Evolutionary conservation across 1,140 invertebrate genomes (phyloP).

Genomic region (Belonocnema kinseyi): DNA sequence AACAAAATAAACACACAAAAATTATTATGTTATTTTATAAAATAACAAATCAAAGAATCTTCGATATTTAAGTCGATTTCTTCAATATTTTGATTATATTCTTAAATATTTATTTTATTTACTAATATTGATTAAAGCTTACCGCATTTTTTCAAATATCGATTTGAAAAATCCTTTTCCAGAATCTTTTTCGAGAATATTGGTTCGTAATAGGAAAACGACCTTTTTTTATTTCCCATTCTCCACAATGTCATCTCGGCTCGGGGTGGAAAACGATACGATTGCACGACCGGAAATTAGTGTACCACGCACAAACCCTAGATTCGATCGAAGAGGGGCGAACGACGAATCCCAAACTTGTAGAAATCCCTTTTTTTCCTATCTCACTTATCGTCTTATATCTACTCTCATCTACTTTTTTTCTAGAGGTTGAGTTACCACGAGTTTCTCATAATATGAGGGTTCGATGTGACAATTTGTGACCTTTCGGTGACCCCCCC

Average conservation of each 20-base stretch:
- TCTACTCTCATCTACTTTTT: neutral
- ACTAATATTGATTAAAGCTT: too few relatives aligned
- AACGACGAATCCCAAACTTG: neutral
- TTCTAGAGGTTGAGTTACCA: neutral
- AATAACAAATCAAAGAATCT: too few relatives aligned
- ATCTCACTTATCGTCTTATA: conserved; percentile 12
- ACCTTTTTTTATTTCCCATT: neutral
- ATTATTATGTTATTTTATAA: too few relatives aligned
- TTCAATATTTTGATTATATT: too few relatives aligned
- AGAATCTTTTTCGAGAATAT: neutral
- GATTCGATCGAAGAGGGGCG: neutral
- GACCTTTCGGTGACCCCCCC: too few relatives aligned
- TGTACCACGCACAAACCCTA: neutral
- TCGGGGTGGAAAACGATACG: neutral
- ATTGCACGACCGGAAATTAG: conserved; percentile 19
- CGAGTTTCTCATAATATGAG: neutral
- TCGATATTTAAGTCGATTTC: too few relatives aligned
- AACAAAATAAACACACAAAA: too few relatives aligned
- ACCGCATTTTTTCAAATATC: neutral
- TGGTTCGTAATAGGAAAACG: neutral
- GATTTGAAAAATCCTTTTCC: neutral
- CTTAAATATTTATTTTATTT: too few relatives aligned
- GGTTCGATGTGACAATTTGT: too few relatives aligned
- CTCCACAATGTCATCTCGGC: neutral
- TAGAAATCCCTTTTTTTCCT: neutral